phyloP scores from a whole-genome alignment of 2,888 invertebrate genomes.

The Julus scanicus region DNA sequence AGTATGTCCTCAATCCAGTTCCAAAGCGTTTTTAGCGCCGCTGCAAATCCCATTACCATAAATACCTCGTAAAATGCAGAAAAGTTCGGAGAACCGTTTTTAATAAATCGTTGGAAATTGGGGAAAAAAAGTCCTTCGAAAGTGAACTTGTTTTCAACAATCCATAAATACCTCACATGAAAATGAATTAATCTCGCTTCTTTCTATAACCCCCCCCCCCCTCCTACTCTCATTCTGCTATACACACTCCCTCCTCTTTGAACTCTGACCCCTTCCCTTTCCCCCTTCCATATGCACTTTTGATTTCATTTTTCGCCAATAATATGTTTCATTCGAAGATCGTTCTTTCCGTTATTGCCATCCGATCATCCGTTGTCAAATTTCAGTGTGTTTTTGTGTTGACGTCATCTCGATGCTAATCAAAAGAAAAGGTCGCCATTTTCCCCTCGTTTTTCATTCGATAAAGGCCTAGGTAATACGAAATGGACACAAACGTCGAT shows the following conservation, averaged over 20 bases:
- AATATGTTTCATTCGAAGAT: constrained; percentile 38
- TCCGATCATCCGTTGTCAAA: constrained; percentile 45
- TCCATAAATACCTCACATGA: constrained; percentile 41
- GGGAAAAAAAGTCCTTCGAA: not conserved
- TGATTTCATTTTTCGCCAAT: constrained; percentile 34
- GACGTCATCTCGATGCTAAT: constrained; percentile 47
- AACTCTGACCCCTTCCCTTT: not conserved
- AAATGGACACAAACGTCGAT: not conserved
- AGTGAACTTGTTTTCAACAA: constrained; percentile 47
- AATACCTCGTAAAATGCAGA: constrained; percentile 45
- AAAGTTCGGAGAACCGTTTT: constrained; percentile 3
- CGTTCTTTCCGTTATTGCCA: constrained; percentile 43
- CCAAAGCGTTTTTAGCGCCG: not conserved
- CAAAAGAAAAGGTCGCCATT: constrained; percentile 43
- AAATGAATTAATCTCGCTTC: constrained; percentile 33
- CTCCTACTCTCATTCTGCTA: not conserved
- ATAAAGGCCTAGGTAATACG: not conserved
- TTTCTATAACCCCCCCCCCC: not conserved
- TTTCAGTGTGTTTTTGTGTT: constrained; percentile 45
- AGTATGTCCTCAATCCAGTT: not conserved
- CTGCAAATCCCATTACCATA: constrained; percentile 40
- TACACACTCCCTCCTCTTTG: not conserved
- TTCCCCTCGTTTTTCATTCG: constrained; percentile 17
- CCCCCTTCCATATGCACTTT: not conserved
- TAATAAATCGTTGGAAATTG: constrained; percentile 43